Evolutionary conservation across 2,888 invertebrate species (phyloP), one percentile per base, ranked within the genome.

Genomic region (Erebia palarica): DNA sequence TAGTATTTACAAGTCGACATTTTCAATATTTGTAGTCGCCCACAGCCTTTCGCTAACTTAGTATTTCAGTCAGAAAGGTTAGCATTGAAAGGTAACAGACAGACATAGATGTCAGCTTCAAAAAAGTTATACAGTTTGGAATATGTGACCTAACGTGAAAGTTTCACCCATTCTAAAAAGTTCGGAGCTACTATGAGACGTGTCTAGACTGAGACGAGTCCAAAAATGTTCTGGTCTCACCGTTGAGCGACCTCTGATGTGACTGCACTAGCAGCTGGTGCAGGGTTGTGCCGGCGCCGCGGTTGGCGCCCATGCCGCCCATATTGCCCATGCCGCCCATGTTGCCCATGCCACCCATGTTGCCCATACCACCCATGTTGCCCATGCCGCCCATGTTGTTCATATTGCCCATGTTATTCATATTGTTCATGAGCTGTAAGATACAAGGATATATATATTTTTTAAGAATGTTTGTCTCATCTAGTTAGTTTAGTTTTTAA

Each of bases 201-300:
- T 1, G 36, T 7, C 36, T 36, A 36, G 0, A n/a, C n/a, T n/a
- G n/a, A 36, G 36, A 7, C 5, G 7, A 36, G 36, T 36, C 36
- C 36, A 36, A 36, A 36, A 7, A 7, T 36, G 36, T 36, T 36
- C 36, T 36, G 5, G 13, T 75, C 79, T 81, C 73, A 93, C 93
- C 94, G 75, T 90, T 93, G 68, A 92, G 86, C 71, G 86, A 87
- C 79, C 91, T 86, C 81, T 93, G 93, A 67, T 93, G 93, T 0
- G 92, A 90, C 79, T 93, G 92, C 49, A 90, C 89, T 14, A 94
- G 89, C 66, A 94, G 86, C 78, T 94, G 94, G 72, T 94, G 94
- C 27, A 93, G 86, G 58, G 94, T 94, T 75, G 89, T 91, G 84
- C 90, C 89, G 81, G 85, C 86, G 80, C 87, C 86, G 73, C 75